phyloP scores from a whole-genome alignment of 2,888 invertebrate species.

The Thymelicus acteon region DNA sequence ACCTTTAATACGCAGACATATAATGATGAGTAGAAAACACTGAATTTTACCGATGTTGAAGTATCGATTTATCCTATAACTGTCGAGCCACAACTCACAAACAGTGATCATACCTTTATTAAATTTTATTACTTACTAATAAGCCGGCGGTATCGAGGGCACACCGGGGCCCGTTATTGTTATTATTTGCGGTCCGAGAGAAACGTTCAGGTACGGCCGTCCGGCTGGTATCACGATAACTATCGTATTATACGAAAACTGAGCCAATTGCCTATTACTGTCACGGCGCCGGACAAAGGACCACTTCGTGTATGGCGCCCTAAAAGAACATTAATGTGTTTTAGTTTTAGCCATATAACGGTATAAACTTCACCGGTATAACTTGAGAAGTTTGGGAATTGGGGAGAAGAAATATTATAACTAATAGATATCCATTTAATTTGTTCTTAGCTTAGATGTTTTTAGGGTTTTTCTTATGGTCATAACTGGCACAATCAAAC shows the following conservation, averaged over 20 bases:
- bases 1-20: background rate
- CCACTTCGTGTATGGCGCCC: constrained; percentile 31
- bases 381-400: too few species aligned
- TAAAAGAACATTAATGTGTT: constrained; percentile 17
- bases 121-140: constrained; percentile 36
- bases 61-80: background rate
- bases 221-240: constrained; percentile 39
- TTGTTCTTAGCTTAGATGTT: too few species aligned
- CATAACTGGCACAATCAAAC: too few species aligned
- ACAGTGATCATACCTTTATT: constrained; percentile 20
- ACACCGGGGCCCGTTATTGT: constrained; percentile 41
- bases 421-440: too few species aligned
- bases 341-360: background rate
- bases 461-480: too few species aligned
- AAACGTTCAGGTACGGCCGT: constrained; percentile 43
- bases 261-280: constrained; percentile 36
- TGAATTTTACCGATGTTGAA: background rate
- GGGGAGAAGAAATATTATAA: too few species aligned
- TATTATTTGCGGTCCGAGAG: constrained; percentile 41
- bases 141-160: constrained; percentile 38
- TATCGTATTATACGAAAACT: constrained; percentile 39
- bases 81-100: background rate
- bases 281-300: constrained; percentile 31
- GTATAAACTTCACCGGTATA: background rate
- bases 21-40: background rate